These are phyloP conservation scores for Cephalopachus bancanus DNA, from an alignment of 2,797 vertebrate genomes.

Conservation along the genomic window DNA sequence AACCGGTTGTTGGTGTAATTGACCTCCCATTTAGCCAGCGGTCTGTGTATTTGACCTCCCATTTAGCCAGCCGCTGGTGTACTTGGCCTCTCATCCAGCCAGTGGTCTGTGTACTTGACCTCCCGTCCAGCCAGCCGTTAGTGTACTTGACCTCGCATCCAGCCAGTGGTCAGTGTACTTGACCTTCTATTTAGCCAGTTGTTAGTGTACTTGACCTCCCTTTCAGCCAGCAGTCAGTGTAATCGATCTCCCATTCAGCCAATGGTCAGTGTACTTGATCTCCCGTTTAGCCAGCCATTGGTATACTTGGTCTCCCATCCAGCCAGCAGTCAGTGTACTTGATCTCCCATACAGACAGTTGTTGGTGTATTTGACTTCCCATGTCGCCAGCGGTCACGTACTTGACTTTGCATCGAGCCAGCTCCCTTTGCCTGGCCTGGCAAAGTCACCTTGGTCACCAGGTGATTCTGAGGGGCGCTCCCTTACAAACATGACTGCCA, in stretches of 20 bases:
- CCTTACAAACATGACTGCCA: not conserved
- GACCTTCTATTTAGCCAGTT: too few species aligned
- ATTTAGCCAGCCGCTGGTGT: not conserved
- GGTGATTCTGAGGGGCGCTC: accelerated
- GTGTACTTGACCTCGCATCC: not conserved
- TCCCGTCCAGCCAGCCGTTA: not conserved
- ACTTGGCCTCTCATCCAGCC: not conserved
- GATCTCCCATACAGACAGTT: not conserved
- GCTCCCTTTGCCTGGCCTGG: not conserved
- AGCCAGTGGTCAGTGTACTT: not conserved
- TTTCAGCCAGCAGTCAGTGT: too few species aligned
- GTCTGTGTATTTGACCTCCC: not conserved
- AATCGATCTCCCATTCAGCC: too few species aligned
- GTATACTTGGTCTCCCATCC: too few species aligned
- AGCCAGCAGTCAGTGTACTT: not conserved
- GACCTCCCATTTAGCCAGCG: too few species aligned
- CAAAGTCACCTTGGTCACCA: not conserved
- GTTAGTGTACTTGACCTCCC: too few species aligned
- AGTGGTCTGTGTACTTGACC: not conserved
- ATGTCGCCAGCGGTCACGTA: not conserved
- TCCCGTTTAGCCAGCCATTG: too few species aligned
- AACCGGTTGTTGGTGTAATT: too few species aligned
- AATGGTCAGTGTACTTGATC: too few species aligned
- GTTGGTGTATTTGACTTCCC: not conserved
- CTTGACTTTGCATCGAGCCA: not conserved